Base-by-base conservation (phyloP, 2,797 vertebrate genomes). In the Hipposideros larvatus region DNA sequence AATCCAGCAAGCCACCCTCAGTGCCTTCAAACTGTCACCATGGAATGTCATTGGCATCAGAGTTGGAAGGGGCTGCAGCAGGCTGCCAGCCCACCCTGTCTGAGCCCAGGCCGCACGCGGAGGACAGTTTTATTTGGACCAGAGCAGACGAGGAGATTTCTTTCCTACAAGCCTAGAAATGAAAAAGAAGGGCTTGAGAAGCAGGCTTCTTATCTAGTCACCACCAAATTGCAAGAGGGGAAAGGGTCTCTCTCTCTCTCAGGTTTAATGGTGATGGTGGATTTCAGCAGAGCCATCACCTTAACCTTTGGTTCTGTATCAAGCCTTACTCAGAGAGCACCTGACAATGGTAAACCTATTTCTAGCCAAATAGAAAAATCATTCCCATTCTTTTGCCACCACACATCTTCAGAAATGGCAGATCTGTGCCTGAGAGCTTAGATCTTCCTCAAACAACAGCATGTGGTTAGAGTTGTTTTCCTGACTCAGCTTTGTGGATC, bases 21-120 rank as follows among this genome's bases (percentile, higher is more conserved):
- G 19, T 11, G 57, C 53, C 37, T 65, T 55, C 7, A 0, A 4
- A 48, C 26, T 0, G 0, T 8, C 43, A 16, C 28, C 2, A 19
- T 28, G 19, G 59, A 43, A 59, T 37, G 15, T 31, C 5, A 0
- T 65, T 1, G 4, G 4, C 6, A 41, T 65, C 48, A 18, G 59
- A 75, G 92, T 2, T 21, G 26, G 41, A 74, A 46, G 73, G n/a
- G 63, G 43, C 24, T 3, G 0, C 22, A 1, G 73, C n/a, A 19
- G 43, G 31, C 86, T 9, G 22, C 55, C 53, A 14, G 4, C 9
- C 71, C 24, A 6, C 14, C 24, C 48, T 61, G 18, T 53, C 37
- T 37, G 4, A 19, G 34, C 11, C 0, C 70, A 68, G 41, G 41
- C 55, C 46, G 65, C n/a, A 13, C 43, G 1, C 5, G 37, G 87